Base-by-base conservation (phyloP, 2,888 invertebrate genomes). In the Lasioglossum zephyrum region DNA sequence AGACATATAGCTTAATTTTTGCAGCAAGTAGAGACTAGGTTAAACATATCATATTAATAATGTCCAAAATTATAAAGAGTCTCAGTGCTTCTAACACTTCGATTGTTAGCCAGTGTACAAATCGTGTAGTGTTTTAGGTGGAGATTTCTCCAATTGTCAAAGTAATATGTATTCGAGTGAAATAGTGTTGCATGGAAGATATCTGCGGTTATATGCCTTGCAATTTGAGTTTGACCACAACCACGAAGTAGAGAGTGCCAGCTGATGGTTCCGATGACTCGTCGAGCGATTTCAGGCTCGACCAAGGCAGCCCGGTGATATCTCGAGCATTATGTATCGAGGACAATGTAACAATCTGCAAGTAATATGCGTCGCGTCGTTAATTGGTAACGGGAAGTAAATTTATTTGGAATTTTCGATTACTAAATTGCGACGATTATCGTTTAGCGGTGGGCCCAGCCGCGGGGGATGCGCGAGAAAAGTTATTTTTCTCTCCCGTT, bases 391-490 rank as follows among this genome's bases (percentile, higher is more conserved):
- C 86, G 86, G 86, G 75, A 81, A 53, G 41, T 57, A 70, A 85
- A 78, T 79, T 86, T 80, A 83, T 87, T 87, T 87, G 80, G 80
- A 83, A 78, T 77, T 77, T 87, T 84, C 81, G 83, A 87, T 87
- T 73, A 83, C 80, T 73, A 87, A 87, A 87, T 83, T 82, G 85
- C 60, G n/a, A 53, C 82, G 86, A 86, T 85, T 83, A 87, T 87
- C 87, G 79, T 86, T 86, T 82, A 82, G 82, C 72, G 69, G 69
- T 39, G 53, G 63, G 66, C 3, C 63, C 49, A 57, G 60, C 81
- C 53, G 66, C 74, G 79, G 84, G 74, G 73, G 60, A 39, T 70
- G 69, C 39, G 74, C 79, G 79, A 44, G 81, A 77, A 82, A 87
- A 84, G 77, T 87, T 84, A 87, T 84, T 84, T 79, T 84, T 72